These are phyloP conservation scores for Paracentrotus lividus DNA, from an alignment of 53 echinoderm and acorn worm species.

Conservation along the genomic window DNA sequence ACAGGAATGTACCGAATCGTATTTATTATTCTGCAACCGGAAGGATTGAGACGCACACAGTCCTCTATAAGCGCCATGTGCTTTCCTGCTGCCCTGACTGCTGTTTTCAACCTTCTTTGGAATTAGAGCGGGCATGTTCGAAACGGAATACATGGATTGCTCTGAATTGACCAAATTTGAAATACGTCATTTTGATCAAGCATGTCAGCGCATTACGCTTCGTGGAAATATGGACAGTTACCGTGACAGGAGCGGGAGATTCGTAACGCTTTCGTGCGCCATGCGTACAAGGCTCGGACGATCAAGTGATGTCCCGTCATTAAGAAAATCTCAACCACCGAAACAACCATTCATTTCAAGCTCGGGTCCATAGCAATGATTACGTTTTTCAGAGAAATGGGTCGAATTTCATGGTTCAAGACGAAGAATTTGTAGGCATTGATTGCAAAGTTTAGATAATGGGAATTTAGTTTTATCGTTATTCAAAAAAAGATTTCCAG, in stretches of 20 bases:
- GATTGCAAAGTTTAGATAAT: constrained; percentile 65
- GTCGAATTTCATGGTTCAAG: constrained; percentile 57
- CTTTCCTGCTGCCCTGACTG: constrained; percentile 34
- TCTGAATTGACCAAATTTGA: background rate
- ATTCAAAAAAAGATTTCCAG: background rate
- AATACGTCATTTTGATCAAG: constrained; percentile 71
- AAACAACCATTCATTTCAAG: constrained; percentile 42
- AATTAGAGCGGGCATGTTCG: constrained; percentile 34
- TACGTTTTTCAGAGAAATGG: constrained; percentile 70
- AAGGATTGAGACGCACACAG: constrained; percentile 36
- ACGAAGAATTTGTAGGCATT: constrained; percentile 53
- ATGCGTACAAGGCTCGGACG: constrained; percentile 59
- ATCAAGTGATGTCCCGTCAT: constrained; percentile 56
- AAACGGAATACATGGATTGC: constrained; percentile 66
- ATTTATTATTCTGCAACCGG: background rate
- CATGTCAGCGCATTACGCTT: constrained; percentile 60
- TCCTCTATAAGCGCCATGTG: constrained; percentile 16
- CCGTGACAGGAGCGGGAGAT: constrained; percentile 62
- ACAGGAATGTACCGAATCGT: background rate
- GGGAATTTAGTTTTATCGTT: constrained; percentile 68
- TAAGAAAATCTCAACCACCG: constrained; percentile 63
- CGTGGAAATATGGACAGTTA: constrained; percentile 66
- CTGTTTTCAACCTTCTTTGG: constrained; percentile 42
- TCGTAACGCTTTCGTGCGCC: constrained; percentile 62
- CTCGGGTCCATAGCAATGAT: constrained; percentile 71